Percentiles rank a stretch among this genome's conserved stretches.
Evolutionary conservation across 2,888 invertebrate species (phyloP).

Genomic region (Herminia tarsipennalis): DNA sequence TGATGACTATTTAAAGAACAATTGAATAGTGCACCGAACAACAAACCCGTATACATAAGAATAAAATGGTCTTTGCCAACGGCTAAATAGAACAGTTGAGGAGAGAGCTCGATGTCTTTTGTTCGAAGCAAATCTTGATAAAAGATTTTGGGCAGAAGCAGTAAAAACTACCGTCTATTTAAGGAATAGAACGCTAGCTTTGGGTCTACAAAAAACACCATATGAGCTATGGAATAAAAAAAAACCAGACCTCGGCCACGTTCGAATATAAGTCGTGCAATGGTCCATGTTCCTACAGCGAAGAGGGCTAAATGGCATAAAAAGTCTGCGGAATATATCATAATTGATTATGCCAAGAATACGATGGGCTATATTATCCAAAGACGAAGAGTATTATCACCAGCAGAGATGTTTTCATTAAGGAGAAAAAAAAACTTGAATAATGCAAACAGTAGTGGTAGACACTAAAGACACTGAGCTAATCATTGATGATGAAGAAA

Average conservation of each 20-base stretch:
- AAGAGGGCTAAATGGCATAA: conserved; percentile 24
- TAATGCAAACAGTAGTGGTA: conserved; percentile 1
- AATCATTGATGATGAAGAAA: neutral
- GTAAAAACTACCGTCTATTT: conserved; percentile 11
- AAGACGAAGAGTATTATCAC: neutral
- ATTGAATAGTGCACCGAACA: conserved; percentile 4
- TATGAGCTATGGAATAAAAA: conserved; percentile 7
- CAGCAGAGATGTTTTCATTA: conserved; percentile 25
- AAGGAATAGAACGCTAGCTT: conserved; percentile 1
- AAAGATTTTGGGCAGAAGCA: conserved; percentile 21
- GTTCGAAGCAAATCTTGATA: conserved; percentile 7
- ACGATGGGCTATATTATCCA: conserved; percentile 23
- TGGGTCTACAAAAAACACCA: conserved; percentile 5
- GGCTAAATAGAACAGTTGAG: conserved; percentile 1
- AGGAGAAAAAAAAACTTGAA: conserved; percentile 14
- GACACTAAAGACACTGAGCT: conserved; percentile 5
- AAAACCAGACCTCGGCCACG: conserved; percentile 2
- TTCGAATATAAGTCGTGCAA: conserved; percentile 5
- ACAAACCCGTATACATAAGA: conserved; percentile 1
- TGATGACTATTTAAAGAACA: neutral
- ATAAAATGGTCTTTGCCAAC: neutral
- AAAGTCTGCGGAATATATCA: conserved; percentile 14
- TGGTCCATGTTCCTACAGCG: conserved; percentile 13
- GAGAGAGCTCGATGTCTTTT: conserved; percentile 17
- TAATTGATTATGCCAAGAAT: neutral